Evolutionary conservation across 2,888 invertebrate genomes (phyloP), one percentile per base, ranked within the genome.

Genomic region (Spisula solida): DNA sequence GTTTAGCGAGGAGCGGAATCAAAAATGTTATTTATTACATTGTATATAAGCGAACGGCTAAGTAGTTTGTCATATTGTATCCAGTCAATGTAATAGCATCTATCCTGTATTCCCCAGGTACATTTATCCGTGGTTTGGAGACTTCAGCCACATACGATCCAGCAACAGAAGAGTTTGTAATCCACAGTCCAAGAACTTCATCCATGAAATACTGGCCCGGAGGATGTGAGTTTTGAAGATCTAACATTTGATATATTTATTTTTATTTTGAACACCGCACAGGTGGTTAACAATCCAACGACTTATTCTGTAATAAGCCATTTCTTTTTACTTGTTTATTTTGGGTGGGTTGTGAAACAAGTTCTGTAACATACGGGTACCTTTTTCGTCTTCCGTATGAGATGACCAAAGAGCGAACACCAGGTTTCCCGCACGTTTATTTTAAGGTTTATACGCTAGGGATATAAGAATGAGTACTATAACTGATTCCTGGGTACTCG

Each of bases 151-250:
- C 98, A 0, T 99, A 99, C 96, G 99, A 99, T 96, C 97, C 98
- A 0, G 96, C 96, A 16, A 98, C 98, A 0, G 97, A 98, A 96
- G 98, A 99, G 97, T 99, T 99, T 96, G 97, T 99, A 41, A 96
- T 99, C 31, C 97, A 99, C 96, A 98, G 98, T 86, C 99, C 99
- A 0, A 98, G 98, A 0, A 97, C 99, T 20, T 98, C 98, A 0
- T 98, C 99, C 0, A 98, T 98, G 96, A 99, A 99, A 97, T 99
- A 99, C 98, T 99, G 99, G 99, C 99, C 99, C 31, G 99, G 99
- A 47, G 98, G 98, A 96, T 97, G 99, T 99, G 97, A 97, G 98
- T 98, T 47, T 4, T 41, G 41, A 41, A 41, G 41, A 41, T 5
- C 8, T 41, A 41, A 34, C 20, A 12, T 41, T 41, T 4, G 14